Conservation (phyloP, 2,113 vertebrate genomes). For the Cyanoderma ruficeps region DNA sequence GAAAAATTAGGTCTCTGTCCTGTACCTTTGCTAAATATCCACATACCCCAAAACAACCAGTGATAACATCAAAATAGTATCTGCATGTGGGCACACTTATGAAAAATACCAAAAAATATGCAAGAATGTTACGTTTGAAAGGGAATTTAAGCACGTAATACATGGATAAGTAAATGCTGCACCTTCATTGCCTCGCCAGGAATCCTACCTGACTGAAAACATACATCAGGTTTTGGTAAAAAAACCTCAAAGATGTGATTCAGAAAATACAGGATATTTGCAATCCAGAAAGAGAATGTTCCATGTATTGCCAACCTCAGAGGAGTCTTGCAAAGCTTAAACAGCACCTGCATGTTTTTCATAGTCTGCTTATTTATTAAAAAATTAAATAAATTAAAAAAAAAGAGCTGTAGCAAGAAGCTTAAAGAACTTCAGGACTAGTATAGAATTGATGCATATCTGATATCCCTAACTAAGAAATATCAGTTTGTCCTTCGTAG, state of each 20-base stretch:
- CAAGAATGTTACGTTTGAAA: background rate
- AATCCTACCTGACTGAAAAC: background rate
- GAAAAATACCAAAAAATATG: background rate
- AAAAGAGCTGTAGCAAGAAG: background rate
- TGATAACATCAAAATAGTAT: background rate
- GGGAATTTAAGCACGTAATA: background rate
- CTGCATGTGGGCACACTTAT: fast-evolving
- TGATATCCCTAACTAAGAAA: background rate
- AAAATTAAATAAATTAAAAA: background rate
- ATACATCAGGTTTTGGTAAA: background rate
- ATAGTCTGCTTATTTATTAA: background rate
- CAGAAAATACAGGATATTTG: background rate
- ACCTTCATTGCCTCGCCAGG: background rate
- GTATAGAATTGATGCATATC: background rate
- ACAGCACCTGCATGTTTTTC: background rate
- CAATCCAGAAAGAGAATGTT: background rate
- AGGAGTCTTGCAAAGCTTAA: background rate
- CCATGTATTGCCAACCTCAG: background rate
- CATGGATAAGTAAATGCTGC: background rate
- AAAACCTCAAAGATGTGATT: background rate
- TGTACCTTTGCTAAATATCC: background rate
- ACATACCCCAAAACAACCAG: background rate
- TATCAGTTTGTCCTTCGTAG: background rate
- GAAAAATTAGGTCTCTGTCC: background rate
- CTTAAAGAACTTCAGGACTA: background rate